A percentile compares a stretch with the other conserved stretches of the same genome.
Conservation (phyloP, 1,140 invertebrate species). For the Sminthurides bifidus region DNA sequence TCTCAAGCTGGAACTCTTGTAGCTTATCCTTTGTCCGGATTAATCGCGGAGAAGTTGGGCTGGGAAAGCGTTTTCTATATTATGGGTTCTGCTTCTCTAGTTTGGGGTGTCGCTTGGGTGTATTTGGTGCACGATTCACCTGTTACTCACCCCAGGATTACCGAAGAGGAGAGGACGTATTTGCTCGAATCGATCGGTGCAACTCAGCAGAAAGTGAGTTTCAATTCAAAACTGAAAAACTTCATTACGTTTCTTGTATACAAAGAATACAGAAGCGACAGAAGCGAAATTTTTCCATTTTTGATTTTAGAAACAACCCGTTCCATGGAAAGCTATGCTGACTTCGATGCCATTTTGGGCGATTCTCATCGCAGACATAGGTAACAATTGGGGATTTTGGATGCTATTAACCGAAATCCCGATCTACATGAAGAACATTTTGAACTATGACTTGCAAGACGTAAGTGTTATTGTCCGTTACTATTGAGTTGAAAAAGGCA, state of each 20-base stretch:
- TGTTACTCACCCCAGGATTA: background rate
- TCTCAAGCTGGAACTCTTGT: constrained; percentile 5
- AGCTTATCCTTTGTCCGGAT: background rate
- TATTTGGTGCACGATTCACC: constrained; percentile 1
- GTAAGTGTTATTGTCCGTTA: background rate
- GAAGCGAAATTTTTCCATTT: too few relatives aligned
- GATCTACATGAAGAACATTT: constrained; percentile 70
- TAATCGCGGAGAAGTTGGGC: constrained; percentile 31
- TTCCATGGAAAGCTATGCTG: constrained; percentile 67
- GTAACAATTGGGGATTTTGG: constrained; percentile 75
- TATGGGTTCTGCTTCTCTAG: constrained; percentile 33
- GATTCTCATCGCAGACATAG: constrained; percentile 77
- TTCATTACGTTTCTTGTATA: background rate
- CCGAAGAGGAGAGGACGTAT: background rate
- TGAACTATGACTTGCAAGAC: constrained; percentile 8
- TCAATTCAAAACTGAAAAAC: background rate
- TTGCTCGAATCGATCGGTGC: background rate
- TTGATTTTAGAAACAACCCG: constrained; percentile 35
- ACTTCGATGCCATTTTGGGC: constrained; percentile 78
- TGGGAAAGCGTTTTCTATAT: constrained; percentile 44
- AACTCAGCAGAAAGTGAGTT: background rate
- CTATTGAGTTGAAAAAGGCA: background rate
- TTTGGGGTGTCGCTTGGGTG: constrained; percentile 30
- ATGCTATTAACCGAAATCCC: constrained; percentile 55
- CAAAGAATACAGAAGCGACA: background rate